Evolutionary conservation across 2,797 vertebrate genomes (phyloP).

Genomic region (Hozukius guyotensis): DNA sequence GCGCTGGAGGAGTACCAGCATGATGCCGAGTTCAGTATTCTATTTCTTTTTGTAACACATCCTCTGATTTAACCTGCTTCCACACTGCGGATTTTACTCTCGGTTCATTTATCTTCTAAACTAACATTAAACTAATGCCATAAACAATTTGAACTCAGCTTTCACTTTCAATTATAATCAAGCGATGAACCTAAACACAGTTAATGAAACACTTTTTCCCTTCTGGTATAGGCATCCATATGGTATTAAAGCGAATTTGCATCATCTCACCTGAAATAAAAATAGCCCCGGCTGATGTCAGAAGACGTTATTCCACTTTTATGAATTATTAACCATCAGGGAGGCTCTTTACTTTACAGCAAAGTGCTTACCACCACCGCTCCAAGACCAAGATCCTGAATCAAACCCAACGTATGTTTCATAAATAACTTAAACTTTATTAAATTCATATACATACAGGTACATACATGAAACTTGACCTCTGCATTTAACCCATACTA

Average conservation of each 20-base stretch:
- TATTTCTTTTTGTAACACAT: not conserved
- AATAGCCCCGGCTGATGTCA: not conserved
- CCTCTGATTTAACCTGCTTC: not conserved
- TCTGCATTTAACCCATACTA: too few species aligned
- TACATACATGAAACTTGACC: too few species aligned
- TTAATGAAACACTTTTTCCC: not conserved
- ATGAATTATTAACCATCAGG: not conserved
- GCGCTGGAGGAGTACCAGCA: not conserved
- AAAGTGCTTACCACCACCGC: not conserved
- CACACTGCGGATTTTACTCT: not conserved
- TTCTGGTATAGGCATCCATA: not conserved
- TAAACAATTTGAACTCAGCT: not conserved
- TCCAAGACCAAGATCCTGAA: not conserved
- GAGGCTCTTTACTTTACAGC: not conserved
- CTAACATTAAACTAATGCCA: not conserved
- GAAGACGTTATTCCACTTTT: not conserved
- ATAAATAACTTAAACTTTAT: not conserved
- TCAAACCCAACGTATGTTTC: not conserved
- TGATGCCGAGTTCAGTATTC: not conserved
- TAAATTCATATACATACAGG: too few species aligned
- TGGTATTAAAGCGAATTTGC: not conserved
- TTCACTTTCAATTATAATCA: not conserved
- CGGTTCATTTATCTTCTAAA: not conserved
- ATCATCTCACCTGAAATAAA: not conserved
- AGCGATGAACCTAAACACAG: not conserved